Percentiles rank a stretch among this genome's conserved stretches.
Evolutionary conservation across 2,113 vertebrate genomes (phyloP).

Genomic region (Heteronetta atricapilla): DNA sequence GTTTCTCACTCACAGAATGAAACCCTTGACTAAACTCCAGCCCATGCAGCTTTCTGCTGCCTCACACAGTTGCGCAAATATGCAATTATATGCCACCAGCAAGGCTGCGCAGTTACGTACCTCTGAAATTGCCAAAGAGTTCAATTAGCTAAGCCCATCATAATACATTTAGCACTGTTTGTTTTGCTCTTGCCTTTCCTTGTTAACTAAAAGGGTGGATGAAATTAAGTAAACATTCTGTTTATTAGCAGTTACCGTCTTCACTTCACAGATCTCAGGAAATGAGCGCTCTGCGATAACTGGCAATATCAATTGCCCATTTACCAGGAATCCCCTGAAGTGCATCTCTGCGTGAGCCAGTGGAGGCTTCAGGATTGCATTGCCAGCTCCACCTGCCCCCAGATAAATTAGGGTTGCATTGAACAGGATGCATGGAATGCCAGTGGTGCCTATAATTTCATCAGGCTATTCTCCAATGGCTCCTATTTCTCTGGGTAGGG

Average conservation of each 20-base stretch:
- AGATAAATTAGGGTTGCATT: background rate
- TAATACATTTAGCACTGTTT: constrained; percentile 1
- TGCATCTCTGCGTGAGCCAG: rapidly evolving
- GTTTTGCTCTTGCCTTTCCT: constrained; percentile 26
- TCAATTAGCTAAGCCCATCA: constrained; percentile 28
- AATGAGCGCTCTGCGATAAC: background rate
- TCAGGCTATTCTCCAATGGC: background rate
- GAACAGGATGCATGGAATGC: background rate
- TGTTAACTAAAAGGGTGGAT: constrained; percentile 12
- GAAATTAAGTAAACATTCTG: background rate
- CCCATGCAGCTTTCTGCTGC: background rate
- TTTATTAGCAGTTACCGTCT: background rate
- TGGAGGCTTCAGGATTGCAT: background rate
- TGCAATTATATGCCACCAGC: background rate
- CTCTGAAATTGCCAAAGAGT: constrained; percentile 38
- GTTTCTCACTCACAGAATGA: background rate
- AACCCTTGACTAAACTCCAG: background rate
- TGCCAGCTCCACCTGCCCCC: background rate
- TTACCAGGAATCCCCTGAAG: background rate
- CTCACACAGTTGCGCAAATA: background rate
- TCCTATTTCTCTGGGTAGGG: background rate
- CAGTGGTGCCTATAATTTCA: background rate
- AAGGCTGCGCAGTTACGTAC: background rate
- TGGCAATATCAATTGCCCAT: background rate
- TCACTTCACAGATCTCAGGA: background rate